These are phyloP conservation scores for Noturus placidus DNA, from an alignment of 2,113 vertebrate species.

Conservation along the genomic window DNA sequence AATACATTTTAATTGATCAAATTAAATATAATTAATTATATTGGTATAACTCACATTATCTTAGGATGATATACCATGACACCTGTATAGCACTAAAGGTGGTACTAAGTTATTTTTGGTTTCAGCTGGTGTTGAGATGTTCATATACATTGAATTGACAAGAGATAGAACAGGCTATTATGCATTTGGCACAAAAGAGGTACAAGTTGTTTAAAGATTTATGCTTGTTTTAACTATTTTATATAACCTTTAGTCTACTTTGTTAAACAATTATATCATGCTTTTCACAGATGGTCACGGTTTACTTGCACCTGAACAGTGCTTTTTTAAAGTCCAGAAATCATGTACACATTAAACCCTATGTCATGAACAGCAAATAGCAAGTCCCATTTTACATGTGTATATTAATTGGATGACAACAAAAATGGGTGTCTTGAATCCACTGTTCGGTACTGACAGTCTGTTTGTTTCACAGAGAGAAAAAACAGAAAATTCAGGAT, in stretches of 20 bases:
- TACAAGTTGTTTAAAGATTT: not conserved
- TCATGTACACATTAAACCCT: not conserved
- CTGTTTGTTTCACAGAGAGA: conserved; percentile 82
- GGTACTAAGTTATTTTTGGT: not conserved
- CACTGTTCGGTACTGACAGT: not conserved
- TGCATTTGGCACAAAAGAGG: not conserved
- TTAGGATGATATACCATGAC: not conserved
- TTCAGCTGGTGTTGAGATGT: not conserved
- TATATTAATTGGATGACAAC: not conserved
- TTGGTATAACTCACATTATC: no score
- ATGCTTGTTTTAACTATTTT: not conserved
- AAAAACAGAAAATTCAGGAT: conserved; percentile 96
- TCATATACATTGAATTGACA: no score
- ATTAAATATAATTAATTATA: no score
- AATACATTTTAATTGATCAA: no score
- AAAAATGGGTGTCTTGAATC: not conserved
- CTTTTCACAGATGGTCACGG: not conserved
- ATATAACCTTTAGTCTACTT: not conserved
- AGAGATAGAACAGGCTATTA: not conserved
- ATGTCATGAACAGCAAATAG: not conserved
- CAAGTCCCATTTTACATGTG: not conserved
- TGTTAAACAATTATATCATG: not conserved
- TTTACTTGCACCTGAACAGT: not conserved
- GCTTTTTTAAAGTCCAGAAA: not conserved
- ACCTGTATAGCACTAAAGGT: not conserved